Conservation (phyloP, 2,888 invertebrate genomes). For the Sesia apiformis region DNA sequence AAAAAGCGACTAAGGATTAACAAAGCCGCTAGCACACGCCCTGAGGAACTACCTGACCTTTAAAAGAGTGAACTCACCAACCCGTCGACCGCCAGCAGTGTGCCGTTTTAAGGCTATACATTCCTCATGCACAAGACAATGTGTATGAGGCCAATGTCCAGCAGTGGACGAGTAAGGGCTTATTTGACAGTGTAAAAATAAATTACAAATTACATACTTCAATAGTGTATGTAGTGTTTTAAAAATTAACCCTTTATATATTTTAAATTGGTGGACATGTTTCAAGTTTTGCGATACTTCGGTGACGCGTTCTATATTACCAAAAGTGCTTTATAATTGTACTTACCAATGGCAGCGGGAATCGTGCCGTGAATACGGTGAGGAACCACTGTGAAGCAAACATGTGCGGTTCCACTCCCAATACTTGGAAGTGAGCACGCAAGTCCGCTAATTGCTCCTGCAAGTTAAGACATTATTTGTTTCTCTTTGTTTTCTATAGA, state of each 20-base stretch:
- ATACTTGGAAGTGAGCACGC: constrained; percentile 86
- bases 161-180: too few species aligned
- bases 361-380: constrained; percentile 98
- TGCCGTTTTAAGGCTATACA: too few species aligned
- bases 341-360: constrained; percentile 90
- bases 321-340: not conserved
- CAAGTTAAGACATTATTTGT: constrained; percentile 14
- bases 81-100: too few species aligned
- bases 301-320: not conserved
- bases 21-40: too few species aligned
- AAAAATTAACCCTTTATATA: not conserved
- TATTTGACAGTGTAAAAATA: not conserved
- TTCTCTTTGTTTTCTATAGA: not conserved
- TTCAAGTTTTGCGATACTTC: too few species aligned
- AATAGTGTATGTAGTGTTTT: not conserved
- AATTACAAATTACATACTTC: not conserved
- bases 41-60: too few species aligned
- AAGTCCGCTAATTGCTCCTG: constrained; percentile 88
- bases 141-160: too few species aligned
- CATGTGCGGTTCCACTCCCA: constrained; percentile 97
- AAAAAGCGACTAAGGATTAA: too few species aligned
- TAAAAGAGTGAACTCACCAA: too few species aligned
- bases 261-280: not conserved
- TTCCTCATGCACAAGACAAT: too few species aligned
- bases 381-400: constrained; percentile 99